phyloP scores from a whole-genome alignment of 1,140 invertebrate genomes.

The Cyclina sinensis region DNA sequence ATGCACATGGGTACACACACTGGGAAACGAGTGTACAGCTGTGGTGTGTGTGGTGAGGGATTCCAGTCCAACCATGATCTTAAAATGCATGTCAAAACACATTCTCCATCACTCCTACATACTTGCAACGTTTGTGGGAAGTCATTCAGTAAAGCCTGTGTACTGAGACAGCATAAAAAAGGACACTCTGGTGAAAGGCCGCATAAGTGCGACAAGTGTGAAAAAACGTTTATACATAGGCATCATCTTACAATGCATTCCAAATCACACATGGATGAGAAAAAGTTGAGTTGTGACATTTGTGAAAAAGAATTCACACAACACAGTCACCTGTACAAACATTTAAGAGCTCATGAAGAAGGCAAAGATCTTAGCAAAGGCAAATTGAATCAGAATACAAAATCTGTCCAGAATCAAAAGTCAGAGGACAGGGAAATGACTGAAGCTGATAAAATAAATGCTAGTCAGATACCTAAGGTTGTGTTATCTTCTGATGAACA shows the following conservation, averaged over 20 bases:
- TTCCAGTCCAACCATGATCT: conserved; percentile 71
- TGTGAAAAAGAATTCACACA: conserved; percentile 89
- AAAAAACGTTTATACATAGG: conserved; percentile 95
- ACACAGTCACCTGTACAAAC: conserved; percentile 74
- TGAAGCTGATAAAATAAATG: too few species aligned
- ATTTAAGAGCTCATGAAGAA: conserved; percentile 44
- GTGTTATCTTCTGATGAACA: background rate
- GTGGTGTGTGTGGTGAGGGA: conserved; percentile 69
- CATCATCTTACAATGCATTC: conserved; percentile 94
- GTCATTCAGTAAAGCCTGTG: conserved; percentile 75
- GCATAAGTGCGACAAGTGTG: conserved; percentile 91
- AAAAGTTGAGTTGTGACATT: conserved; percentile 92
- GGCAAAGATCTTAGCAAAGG: background rate
- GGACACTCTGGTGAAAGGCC: conserved; percentile 81
- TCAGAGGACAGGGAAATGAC: background rate
- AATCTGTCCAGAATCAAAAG: background rate
- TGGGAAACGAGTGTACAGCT: conserved; percentile 74
- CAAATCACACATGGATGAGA: conserved; percentile 94
- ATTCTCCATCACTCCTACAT: conserved; percentile 70
- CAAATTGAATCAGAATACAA: background rate
- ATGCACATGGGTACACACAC: conserved; percentile 77
- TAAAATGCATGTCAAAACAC: conserved; percentile 72
- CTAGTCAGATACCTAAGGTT: background rate
- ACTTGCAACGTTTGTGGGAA: conserved; percentile 75
- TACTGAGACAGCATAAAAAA: conserved; percentile 73